Evolutionary conservation across 2,113 vertebrate species (phyloP).

Genomic region (Daboia siamensis): DNA sequence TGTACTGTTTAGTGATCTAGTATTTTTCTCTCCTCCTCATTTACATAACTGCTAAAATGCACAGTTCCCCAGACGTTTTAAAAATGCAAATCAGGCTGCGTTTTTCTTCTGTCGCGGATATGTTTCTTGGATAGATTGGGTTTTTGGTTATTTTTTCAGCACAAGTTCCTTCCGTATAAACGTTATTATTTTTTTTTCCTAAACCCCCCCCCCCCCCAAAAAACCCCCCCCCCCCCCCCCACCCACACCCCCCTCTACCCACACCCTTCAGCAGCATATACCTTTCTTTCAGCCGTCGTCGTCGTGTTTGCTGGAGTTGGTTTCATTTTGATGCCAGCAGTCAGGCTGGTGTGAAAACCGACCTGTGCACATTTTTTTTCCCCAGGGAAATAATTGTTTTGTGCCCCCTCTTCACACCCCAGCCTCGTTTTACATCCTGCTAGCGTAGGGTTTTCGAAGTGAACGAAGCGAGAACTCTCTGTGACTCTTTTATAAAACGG

Average conservation of each 20-base stretch:
- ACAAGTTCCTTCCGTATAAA: neutral
- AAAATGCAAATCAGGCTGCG: neutral
- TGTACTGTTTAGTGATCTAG: neutral
- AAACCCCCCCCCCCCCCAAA: too few species aligned
- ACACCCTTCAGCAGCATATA: neutral
- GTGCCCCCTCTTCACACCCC: neutral
- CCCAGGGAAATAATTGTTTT: neutral
- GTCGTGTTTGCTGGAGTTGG: neutral
- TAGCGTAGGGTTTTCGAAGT: neutral
- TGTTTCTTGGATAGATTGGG: neutral
- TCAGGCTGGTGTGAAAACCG: neutral
- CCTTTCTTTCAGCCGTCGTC: neutral
- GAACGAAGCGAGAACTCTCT: neutral
- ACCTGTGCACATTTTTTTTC: neutral
- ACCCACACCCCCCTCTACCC: too few species aligned
- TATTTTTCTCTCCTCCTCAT: neutral
- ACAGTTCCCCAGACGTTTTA: neutral
- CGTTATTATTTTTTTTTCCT: neutral
- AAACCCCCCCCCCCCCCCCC: too few species aligned
- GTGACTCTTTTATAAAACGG: neutral
- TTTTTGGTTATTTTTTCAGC: neutral
- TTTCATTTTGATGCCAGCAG: neutral
- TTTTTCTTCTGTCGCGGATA: neutral
- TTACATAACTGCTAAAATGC: neutral
- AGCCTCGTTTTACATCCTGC: neutral